Evolutionary conservation across 2,888 invertebrate species (phyloP).

Genomic region (Myopa testacea): DNA sequence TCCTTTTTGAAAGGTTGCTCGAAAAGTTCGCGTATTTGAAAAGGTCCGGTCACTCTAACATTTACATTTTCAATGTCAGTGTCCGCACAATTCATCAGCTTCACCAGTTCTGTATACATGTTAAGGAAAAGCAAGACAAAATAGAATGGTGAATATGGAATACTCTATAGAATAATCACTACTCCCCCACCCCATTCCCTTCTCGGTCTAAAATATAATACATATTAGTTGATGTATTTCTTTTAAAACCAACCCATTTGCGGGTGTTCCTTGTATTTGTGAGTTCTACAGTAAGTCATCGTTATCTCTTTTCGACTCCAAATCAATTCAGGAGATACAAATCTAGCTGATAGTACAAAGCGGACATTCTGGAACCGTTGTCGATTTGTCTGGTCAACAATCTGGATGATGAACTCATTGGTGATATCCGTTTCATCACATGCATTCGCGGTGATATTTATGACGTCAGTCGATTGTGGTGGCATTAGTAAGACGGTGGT

Average conservation of each 20-base stretch:
- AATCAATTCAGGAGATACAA: constrained; percentile 50
- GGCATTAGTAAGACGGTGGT: constrained; percentile 53
- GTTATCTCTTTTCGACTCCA: constrained; percentile 54
- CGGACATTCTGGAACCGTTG: constrained; percentile 51
- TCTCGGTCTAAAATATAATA: no score
- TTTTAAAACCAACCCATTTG: constrained; percentile 42
- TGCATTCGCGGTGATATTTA: constrained; percentile 53
- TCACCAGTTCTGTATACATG: constrained; percentile 45
- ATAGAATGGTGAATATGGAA: background rate
- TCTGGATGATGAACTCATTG: constrained; percentile 55
- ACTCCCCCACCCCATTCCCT: no score
- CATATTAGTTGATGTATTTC: background rate
- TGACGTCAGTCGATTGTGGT: constrained; percentile 36
- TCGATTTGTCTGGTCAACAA: constrained; percentile 53
- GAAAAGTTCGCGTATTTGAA: constrained; percentile 54
- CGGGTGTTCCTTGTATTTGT: constrained; percentile 50
- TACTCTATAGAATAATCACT: no score
- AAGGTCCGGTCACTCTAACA: constrained; percentile 55
- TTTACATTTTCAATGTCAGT: constrained; percentile 36
- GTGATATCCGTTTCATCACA: constrained; percentile 49
- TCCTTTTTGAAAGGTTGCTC: constrained; percentile 50
- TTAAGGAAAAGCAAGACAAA: background rate
- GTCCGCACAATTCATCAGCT: constrained; percentile 47
- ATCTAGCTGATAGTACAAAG: constrained; percentile 49
- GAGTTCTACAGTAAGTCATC: constrained; percentile 52